phyloP scores from a whole-genome alignment of 2,113 vertebrate genomes.

The Cromileptes altivelis region DNA sequence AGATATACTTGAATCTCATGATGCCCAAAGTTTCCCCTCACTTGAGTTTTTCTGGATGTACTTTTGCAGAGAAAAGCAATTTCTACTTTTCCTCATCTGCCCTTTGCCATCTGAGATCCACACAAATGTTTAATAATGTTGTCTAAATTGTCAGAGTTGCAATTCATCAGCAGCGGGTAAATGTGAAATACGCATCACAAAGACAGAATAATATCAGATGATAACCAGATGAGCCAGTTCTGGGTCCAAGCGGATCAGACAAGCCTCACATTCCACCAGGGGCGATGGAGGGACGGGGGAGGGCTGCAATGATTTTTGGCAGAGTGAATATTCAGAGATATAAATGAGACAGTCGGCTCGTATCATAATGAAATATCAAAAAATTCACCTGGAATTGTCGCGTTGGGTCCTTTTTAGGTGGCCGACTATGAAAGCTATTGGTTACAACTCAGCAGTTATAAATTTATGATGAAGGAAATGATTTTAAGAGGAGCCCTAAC shows the following conservation, averaged over 20 bases:
- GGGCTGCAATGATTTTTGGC: slow-evolving; percentile 41
- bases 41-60: neutral
- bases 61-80: neutral
- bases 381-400: slow-evolving; percentile 52
- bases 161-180: slow-evolving; percentile 30
- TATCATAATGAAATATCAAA: slow-evolving; percentile 65
- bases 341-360: slow-evolving; percentile 51
- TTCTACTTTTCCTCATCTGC: neutral
- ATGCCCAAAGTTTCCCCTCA: neutral
- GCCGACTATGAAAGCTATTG: slow-evolving; percentile 57
- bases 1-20: neutral
- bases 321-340: slow-evolving; percentile 51
- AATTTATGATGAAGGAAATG: slow-evolving; percentile 52
- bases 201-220: slow-evolving; percentile 35
- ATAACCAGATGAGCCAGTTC: slow-evolving; percentile 42
- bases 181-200: slow-evolving; percentile 49
- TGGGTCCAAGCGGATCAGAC: slow-evolving; percentile 42
- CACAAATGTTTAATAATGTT: slow-evolving; percentile 28
- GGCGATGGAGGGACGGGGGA: neutral
- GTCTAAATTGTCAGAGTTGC: slow-evolving; percentile 36
- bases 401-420: slow-evolving; percentile 54
- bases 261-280: slow-evolving; percentile 22
- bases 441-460: slow-evolving; percentile 64
- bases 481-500: slow-evolving; percentile 33
- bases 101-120: neutral